Evolutionary conservation across 2,113 vertebrate genomes (phyloP).

Genomic region (Murina feae): DNA sequence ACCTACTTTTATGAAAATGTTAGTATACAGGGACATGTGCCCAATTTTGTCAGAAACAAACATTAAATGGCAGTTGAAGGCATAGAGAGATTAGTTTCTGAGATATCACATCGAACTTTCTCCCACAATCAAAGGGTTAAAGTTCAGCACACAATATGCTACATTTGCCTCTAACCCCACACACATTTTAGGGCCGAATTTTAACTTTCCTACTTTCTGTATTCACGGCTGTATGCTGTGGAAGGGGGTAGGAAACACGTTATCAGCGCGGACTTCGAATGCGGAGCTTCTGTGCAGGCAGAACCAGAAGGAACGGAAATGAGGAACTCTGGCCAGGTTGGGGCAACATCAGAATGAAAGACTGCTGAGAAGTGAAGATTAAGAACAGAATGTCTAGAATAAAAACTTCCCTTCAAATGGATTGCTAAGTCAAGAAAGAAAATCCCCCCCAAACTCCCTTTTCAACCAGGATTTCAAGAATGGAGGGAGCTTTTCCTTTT

Average conservation of each 20-base stretch:
- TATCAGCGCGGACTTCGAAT: neutral
- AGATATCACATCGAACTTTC: neutral
- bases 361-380: neutral
- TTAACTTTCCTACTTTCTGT: neutral
- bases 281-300: neutral
- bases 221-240: neutral
- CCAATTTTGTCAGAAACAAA: neutral
- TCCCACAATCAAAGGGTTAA: neutral
- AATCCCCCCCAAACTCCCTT: neutral
- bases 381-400: neutral
- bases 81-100: neutral
- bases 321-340: neutral
- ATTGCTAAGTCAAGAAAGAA: neutral
- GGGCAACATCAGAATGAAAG: neutral
- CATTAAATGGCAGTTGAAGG: neutral
- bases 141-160: neutral
- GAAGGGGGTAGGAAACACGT: neutral
- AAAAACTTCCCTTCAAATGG: neutral
- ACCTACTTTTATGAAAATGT: neutral
- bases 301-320: neutral
- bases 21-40: neutral
- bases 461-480: neutral
- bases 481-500: neutral
- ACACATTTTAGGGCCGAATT: neutral
- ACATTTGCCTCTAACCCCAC: neutral